Evolutionary conservation across 2,888 invertebrate genomes (phyloP).

Genomic region (Cybosia mesomella): DNA sequence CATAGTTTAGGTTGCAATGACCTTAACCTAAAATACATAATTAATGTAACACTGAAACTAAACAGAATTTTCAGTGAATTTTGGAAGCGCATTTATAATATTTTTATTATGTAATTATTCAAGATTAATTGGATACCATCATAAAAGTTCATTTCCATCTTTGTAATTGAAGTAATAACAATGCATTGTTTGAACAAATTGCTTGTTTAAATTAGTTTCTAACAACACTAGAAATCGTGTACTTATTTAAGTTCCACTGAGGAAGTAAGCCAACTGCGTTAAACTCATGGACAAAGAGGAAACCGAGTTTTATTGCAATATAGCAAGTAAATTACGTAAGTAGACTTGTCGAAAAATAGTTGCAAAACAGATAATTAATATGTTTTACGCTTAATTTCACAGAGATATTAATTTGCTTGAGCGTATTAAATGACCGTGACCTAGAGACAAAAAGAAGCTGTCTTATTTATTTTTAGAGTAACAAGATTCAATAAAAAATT

Average conservation of each 20-base stretch:
- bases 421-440: constrained; percentile 81
- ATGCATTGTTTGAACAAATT: constrained; percentile 25
- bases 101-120: neutral
- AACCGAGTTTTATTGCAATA: constrained; percentile 54
- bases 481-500: constrained; percentile 20
- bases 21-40: neutral
- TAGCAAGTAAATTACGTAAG: constrained; percentile 72
- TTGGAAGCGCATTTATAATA: neutral
- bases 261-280: constrained; percentile 22
- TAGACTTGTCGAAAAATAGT: constrained; percentile 64
- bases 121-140: neutral
- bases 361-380: constrained; percentile 73
- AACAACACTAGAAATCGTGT: constrained; percentile 27
- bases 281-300: constrained; percentile 24
- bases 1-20: neutral
- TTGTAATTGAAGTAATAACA: constrained; percentile 22
- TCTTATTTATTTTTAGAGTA: constrained; percentile 38
- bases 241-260: constrained; percentile 18
- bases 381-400: constrained; percentile 80
- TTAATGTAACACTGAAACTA: constrained; percentile 1
- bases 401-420: constrained; percentile 70
- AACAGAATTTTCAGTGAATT: neutral
- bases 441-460: constrained; percentile 63
- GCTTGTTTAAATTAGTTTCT: constrained; percentile 13
- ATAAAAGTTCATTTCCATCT: constrained; percentile 7